phyloP scores from a whole-genome alignment of 2,113 vertebrate species.

The Ageneiosus marmoratus region DNA sequence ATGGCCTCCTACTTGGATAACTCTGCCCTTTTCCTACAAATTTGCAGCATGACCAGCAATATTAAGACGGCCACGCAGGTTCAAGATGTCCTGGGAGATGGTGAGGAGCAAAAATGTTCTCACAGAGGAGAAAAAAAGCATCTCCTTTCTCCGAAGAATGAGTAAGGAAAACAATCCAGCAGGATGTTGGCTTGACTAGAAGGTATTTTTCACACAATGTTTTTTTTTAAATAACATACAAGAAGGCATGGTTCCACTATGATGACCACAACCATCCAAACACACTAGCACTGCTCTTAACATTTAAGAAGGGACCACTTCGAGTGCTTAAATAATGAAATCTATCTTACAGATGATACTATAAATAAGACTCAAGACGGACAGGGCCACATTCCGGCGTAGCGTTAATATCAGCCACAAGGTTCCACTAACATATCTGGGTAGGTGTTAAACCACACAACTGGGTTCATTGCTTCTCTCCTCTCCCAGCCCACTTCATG shows the following conservation, averaged over 20 bases:
- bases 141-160: slow-evolving; percentile 61
- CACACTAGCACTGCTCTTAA: not conserved
- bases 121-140: slow-evolving; percentile 60
- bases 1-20: slow-evolving; percentile 44
- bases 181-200: slow-evolving; percentile 54
- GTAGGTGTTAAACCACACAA: slow-evolving; percentile 21
- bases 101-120: slow-evolving; percentile 59
- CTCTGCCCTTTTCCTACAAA: slow-evolving; percentile 44
- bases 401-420: not conserved
- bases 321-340: slow-evolving; percentile 12
- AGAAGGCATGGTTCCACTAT: slow-evolving; percentile 27
- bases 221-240: slow-evolving; percentile 49
- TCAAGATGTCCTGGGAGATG: slow-evolving; percentile 48
- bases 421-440: slow-evolving; percentile 10
- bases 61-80: slow-evolving; percentile 41
- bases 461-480: not conserved
- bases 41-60: slow-evolving; percentile 46
- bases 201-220: slow-evolving; percentile 60
- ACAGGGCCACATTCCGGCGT: not conserved
- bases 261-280: slow-evolving; percentile 14
- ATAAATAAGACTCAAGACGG: not conserved
- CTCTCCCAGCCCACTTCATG: slow-evolving; percentile 23
- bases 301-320: not conserved
- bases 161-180: slow-evolving; percentile 61
- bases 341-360: not conserved